Base-by-base conservation (phyloP, 2,888 invertebrate genomes). In the Pharmacophagus antenor region DNA sequence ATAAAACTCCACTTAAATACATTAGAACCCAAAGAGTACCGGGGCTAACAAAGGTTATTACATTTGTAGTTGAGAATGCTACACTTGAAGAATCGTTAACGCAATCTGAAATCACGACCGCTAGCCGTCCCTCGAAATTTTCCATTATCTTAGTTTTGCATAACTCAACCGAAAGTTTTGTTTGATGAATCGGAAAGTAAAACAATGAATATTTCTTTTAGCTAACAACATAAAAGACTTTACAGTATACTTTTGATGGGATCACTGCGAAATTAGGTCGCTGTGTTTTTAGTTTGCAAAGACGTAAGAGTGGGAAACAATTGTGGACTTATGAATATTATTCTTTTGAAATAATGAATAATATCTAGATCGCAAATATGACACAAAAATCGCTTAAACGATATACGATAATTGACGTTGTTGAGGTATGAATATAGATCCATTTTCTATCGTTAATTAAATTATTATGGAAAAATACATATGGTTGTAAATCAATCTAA, bases 171-270 rank as follows among this genome's bases (percentile, higher is more conserved):
- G 31, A 31, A 31, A 31, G 31, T 31, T 31, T 10, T 31, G 31
- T 31, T 42, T 42, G 42, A 17, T 15, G 42, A 46, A 46, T 10
- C 18, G 20, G 10, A 20, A 21, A 27, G 22, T 49, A 25, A n/a
- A 25, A 49, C 23, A 49, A 49, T n/a, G 12, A 18, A 25, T 10
- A 20, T 41, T 41, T 10, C 22, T 12, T 51, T 37, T n/a, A 17
- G 37, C 17, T n/a, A 21, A 52, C 37, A 41, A 22, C 17, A 52
- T 22, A 41, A 42, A 42, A 42, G 42, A n/a, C 42, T 42, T 52
- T 50, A 27, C 31, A 52, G 41, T 22, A 23, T 41, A 41, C 22
- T 51, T 27, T 51, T 41, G 31, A 17, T 15, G 22, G 41, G n/a
- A 22, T 21, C 31, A 41, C 22, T 21, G 22, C 17, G 22, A 17